Base-by-base conservation (phyloP, 2,888 invertebrate genomes). In the Phorcus lineatus region DNA sequence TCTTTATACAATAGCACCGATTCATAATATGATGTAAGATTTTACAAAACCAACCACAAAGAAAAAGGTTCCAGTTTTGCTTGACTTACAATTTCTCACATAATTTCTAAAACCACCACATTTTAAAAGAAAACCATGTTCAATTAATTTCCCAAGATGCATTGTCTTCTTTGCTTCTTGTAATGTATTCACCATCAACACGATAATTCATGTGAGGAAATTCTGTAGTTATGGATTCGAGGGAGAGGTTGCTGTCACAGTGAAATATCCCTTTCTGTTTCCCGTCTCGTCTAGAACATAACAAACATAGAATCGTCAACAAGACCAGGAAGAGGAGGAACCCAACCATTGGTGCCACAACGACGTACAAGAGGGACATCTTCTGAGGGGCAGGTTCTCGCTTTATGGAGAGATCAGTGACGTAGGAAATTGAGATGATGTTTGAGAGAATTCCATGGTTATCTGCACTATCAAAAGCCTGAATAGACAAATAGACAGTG, bases 391-490 rank as follows among this genome's bases (percentile, higher is more conserved):
- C 13, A 0, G 55, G 53, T 7, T 75, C 77, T 3, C 80, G 74
- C 19, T 81, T 80, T 7, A 85, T 81, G 3, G 83, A 76, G 4
- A 80, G 66, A 0, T 82, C 81, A 13, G 74, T 24, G 16, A 82
- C 83, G 11, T 79, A 77, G 17, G 87, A 87, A 4, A 87, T 36
- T 0, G 86, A 82, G 16, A 87, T 80, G 36, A 86, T 79, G 76
- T 87, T 87, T 36, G 87, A 87, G 0, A 79, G 36, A 1, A 82
- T 83, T 2, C 84, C 87, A 19, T 36, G 54, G 74, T 87, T 87
- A 13, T 81, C 82, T 31, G 53, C 74, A 11, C 80, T 74, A 77
- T 87, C 87, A 17, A 82, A 78, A 16, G 87, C 83, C 0, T 80
- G 78, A 17, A 87, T 52, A n/a, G 78, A 77, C 2, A 86, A 19